Conservation (phyloP, 2,113 vertebrate species). For the Triplophysa tibetana region DNA sequence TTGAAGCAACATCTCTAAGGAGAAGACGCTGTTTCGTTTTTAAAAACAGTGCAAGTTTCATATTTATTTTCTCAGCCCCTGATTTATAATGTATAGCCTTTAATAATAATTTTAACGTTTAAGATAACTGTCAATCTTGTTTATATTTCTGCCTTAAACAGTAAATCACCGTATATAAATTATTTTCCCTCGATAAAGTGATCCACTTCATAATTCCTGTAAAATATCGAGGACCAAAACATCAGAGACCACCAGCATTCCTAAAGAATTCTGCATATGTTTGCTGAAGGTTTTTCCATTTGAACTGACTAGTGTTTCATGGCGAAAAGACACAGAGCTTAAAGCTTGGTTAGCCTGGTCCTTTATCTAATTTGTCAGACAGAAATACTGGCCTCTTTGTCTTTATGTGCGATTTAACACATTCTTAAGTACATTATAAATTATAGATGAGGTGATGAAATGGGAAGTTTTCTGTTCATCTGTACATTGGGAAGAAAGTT, state of each 20-base stretch:
- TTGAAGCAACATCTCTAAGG: slow-evolving; percentile 68
- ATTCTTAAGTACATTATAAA: slow-evolving; percentile 9
- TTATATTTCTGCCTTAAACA: slow-evolving; percentile 38
- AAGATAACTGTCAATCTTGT: slow-evolving; percentile 31
- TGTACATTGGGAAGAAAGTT: slow-evolving; percentile 26
- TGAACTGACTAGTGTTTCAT: slow-evolving; percentile 34
- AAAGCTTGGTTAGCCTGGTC: slow-evolving; percentile 17
- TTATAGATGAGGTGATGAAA: slow-evolving; percentile 13
- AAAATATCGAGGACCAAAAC: background rate
- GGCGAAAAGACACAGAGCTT: slow-evolving; percentile 8
- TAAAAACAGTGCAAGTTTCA: slow-evolving; percentile 23
- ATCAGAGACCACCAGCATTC: slow-evolving; percentile 9
- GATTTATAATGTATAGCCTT: slow-evolving; percentile 28
- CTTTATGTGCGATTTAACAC: background rate
- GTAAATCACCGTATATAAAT: background rate
- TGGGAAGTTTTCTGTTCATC: slow-evolving; percentile 41
- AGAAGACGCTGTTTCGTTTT: slow-evolving; percentile 32
- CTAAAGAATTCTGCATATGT: slow-evolving; percentile 22
- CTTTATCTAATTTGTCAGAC: slow-evolving; percentile 2
- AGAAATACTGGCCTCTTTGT: background rate
- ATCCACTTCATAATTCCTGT: background rate
- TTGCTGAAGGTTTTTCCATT: slow-evolving; percentile 24
- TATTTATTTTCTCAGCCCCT: slow-evolving; percentile 72
- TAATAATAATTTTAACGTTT: slow-evolving; percentile 39
- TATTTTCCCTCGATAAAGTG: background rate